phyloP scores from a whole-genome alignment of 37 sponge, comb jelly and placozoan species.

The Tethya wilhelma region DNA sequence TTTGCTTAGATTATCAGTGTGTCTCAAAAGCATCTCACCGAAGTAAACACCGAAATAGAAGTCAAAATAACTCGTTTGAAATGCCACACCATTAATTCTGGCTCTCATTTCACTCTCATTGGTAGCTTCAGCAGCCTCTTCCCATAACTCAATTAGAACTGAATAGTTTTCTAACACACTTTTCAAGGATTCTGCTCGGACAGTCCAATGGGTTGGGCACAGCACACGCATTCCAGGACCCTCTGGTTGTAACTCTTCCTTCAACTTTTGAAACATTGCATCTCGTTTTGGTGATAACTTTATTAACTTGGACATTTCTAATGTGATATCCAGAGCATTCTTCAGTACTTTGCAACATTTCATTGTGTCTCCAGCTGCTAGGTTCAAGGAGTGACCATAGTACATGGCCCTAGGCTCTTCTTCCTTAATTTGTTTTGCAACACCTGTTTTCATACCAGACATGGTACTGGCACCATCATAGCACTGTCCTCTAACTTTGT shows the following conservation, averaged over 20 bases:
- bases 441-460: slow-evolving; percentile 52
- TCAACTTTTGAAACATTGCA: background rate
- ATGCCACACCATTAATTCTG: slow-evolving; percentile 22
- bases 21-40: background rate
- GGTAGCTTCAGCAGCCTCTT: slow-evolving; percentile 13
- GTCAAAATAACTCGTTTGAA: slow-evolving; percentile 39
- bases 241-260: slow-evolving; percentile 2
- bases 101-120: slow-evolving; percentile 15
- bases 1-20: no score
- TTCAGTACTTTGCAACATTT: background rate
- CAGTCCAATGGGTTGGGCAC: no score
- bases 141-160: no score
- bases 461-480: slow-evolving; percentile 66
- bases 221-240: background rate
- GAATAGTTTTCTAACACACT: no score
- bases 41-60: no score
- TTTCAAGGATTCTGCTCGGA: no score
- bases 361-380: background rate
- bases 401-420: slow-evolving; percentile 21
- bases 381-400: slow-evolving; percentile 14
- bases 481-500: slow-evolving; percentile 54
- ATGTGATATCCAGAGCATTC: background rate
- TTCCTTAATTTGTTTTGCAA: slow-evolving; percentile 24
- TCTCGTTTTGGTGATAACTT: background rate
- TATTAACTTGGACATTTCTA: background rate